Base-by-base conservation (phyloP, 1,140 invertebrate species). In the Carcinoscorpius rotundicauda region DNA sequence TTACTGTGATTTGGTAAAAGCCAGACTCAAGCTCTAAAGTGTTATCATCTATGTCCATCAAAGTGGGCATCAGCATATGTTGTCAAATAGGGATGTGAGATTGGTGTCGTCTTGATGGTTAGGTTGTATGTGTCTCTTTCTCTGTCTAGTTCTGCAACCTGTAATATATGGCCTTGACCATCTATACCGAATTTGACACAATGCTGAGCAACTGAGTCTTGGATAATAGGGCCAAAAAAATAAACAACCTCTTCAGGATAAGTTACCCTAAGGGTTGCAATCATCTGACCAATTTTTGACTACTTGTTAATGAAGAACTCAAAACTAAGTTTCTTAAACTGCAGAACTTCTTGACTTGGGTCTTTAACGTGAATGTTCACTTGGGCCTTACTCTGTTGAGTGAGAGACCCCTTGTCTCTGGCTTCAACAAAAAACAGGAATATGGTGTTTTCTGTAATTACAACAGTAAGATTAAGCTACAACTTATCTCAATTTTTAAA, bases 41-140 rank as follows among this genome's bases (percentile, higher is more conserved):
- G 75, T 95, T 88, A 77, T 97, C 93, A 75, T 97, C 96, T 68
- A 91, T 87, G 76, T 97, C 92, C 58, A 89, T 78, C 49, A 97
- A 85, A 71, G 87, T 85, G 52, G 95, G 94, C 85, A 75, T 86
- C 83, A n/a, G 85, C 82, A 60, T 89, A 80, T 0, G 85, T 83
- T 11, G 83, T 86, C 4, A 89, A 76, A 4, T 86, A 82, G 50
- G 89, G 88, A 70, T 83, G 84, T 3, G 86, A 87, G 29, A 29
- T 29, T 2, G 88, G 89, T 72, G 91, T 83, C n/a, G 88, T 89
- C 10, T 87, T 78, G 4, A 95, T 83, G 2, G 86, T 87, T 58
- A 96, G 85, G 58, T 86, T 75, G 75, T 95, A 87, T 4, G 82
- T 81, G 50, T 85, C 81, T 50, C 82, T 80, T 78, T 96, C 93